These are phyloP conservation scores for roundworm (Caenorhabditis elegans) DNA, from an alignment of 1,140 invertebrate genomes.

Conservation along the genomic window WBcel235 BX284604.4:7628001-7628500, in stretches of 20 bases:
- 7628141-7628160: slow-evolving; percentile 18
- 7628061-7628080: neutral
- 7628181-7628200: too few relatives aligned
- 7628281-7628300: slow-evolving; percentile 5
- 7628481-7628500: slow-evolving; percentile 1
- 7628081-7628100: slow-evolving; percentile 19
- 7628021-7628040: neutral
- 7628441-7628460: slow-evolving; percentile 42
- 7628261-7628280: neutral
- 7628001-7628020: slow-evolving; percentile 18
- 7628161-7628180: neutral
- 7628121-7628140: neutral
- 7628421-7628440: slow-evolving; percentile 7
- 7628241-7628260: neutral
- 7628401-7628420: neutral
- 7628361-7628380: neutral
- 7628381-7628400: too few relatives aligned
- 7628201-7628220: too few relatives aligned
- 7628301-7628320: slow-evolving; percentile 1
- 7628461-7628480: slow-evolving; percentile 20
- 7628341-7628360: slow-evolving; percentile 28
- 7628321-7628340: slow-evolving; percentile 8
- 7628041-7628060: neutral
- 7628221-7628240: slow-evolving; percentile 1
- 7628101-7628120: neutral